These are phyloP conservation scores for Otis tarda DNA, from an alignment of 2,113 vertebrate species.

Conservation along the genomic window DNA sequence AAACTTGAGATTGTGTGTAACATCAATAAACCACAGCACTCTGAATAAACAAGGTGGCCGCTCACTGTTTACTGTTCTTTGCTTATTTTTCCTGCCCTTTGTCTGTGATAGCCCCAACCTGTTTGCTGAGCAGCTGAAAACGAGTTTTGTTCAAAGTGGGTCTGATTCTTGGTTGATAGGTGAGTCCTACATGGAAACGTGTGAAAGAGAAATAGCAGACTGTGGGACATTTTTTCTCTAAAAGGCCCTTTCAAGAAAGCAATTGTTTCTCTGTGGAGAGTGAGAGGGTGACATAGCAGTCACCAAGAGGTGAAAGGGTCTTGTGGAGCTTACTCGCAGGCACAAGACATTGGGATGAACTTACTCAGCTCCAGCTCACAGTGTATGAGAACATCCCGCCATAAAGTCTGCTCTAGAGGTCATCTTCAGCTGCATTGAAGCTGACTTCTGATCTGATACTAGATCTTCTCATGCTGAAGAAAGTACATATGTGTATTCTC, in stretches of 20 bases:
- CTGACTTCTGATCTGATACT: neutral
- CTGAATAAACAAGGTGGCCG: slow-evolving; percentile 47
- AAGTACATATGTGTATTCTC: neutral
- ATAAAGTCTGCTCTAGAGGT: neutral
- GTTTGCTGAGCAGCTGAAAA: neutral
- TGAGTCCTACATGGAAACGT: neutral
- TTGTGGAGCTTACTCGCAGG: neutral
- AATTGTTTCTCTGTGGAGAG: neutral
- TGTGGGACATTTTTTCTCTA: neutral
- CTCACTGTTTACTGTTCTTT: slow-evolving; percentile 30
- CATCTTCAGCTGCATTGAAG: neutral
- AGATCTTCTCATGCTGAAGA: neutral
- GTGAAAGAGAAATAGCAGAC: neutral
- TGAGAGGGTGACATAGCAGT: neutral
- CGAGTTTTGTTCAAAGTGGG: neutral
- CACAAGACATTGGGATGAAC: neutral
- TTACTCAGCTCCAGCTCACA: neutral
- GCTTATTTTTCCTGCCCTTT: slow-evolving; percentile 41
- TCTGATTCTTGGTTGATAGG: neutral
- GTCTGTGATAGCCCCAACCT: slow-evolving; percentile 10
- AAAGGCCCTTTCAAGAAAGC: neutral
- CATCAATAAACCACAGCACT: slow-evolving; percentile 38
- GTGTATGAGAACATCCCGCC: neutral
- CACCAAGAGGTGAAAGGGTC: neutral
- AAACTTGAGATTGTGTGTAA: slow-evolving; percentile 33